Conservation (phyloP, 2,797 vertebrate species). For the Pangasius mekongensis region DNA sequence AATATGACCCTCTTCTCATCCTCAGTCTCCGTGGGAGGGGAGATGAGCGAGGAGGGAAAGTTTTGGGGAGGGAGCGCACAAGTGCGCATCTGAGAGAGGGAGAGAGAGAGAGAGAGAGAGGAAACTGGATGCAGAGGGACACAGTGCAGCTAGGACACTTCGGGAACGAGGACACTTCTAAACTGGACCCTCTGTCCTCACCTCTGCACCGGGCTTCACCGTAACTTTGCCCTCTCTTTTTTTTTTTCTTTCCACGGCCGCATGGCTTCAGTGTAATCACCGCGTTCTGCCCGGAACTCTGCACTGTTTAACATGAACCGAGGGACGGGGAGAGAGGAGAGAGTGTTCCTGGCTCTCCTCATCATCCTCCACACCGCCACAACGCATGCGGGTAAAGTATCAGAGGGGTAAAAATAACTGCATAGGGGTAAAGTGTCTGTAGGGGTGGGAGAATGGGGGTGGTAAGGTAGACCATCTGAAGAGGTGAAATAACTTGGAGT, state of each 20-base stretch:
- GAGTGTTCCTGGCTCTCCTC: constrained; percentile 63
- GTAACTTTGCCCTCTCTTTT: neutral
- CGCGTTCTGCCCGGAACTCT: constrained; percentile 4
- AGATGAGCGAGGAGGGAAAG: constrained; percentile 51
- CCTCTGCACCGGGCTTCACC: neutral
- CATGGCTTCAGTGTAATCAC: constrained; percentile 69
- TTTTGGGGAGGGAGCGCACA: constrained; percentile 60
- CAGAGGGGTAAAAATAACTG: neutral
- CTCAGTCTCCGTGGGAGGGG: constrained; percentile 63
- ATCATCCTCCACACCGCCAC: constrained; percentile 65
- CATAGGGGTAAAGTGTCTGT: constrained; percentile 9
- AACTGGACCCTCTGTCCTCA: neutral
- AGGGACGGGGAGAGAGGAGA: constrained; percentile 65
- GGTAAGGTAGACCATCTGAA: too few species aligned
- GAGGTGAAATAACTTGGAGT: neutral
- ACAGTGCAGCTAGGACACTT: constrained; percentile 61
- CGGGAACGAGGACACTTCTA: constrained; percentile 47
- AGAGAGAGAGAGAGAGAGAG: constrained; percentile 51
- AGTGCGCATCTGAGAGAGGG: constrained; percentile 42
- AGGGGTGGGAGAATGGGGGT: neutral
- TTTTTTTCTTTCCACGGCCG: constrained; percentile 33
- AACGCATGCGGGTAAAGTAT: constrained; percentile 74
- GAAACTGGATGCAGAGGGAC: constrained; percentile 74
- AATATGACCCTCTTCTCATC: constrained; percentile 18
- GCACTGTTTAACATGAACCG: constrained; percentile 69